These are phyloP conservation scores for Eulithis prunata DNA, from an alignment of 2,888 invertebrate genomes.

Conservation along the genomic window DNA sequence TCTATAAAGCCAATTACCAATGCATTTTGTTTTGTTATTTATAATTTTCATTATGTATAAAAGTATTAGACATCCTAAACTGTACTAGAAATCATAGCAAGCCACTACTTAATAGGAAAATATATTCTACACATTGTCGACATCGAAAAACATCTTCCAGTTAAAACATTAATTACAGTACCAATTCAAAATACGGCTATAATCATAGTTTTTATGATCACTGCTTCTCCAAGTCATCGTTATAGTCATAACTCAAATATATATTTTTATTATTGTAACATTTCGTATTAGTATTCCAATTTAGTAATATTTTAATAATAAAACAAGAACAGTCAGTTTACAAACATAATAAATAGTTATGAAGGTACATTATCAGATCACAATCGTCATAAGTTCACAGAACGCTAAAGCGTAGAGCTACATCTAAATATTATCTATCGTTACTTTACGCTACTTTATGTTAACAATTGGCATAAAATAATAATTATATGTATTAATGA, in stretches of 20 bases:
- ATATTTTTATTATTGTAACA: too few species aligned
- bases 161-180: neutral
- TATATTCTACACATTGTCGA: slow-evolving; percentile 5
- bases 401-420: slow-evolving; percentile 64
- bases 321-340: too few species aligned
- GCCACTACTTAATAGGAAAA: slow-evolving; percentile 34
- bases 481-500: too few species aligned
- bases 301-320: too few species aligned
- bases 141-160: neutral
- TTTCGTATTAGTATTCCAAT: too few species aligned
- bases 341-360: slow-evolving; percentile 8
- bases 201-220: too few species aligned
- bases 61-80: slow-evolving; percentile 43
- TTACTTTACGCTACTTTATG: slow-evolving; percentile 3
- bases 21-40: slow-evolving; percentile 82
- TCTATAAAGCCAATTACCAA: slow-evolving; percentile 85
- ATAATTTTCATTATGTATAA: slow-evolving; percentile 57
- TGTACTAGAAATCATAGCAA: slow-evolving; percentile 42
- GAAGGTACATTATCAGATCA: slow-evolving; percentile 46
- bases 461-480: too few species aligned
- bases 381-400: slow-evolving; percentile 60
- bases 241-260: too few species aligned
- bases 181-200: too few species aligned
- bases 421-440: slow-evolving; percentile 44
- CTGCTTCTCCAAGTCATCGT: too few species aligned